These are phyloP conservation scores for Morus bassanus DNA, from an alignment of 2,797 vertebrate genomes.

Conservation along the genomic window DNA sequence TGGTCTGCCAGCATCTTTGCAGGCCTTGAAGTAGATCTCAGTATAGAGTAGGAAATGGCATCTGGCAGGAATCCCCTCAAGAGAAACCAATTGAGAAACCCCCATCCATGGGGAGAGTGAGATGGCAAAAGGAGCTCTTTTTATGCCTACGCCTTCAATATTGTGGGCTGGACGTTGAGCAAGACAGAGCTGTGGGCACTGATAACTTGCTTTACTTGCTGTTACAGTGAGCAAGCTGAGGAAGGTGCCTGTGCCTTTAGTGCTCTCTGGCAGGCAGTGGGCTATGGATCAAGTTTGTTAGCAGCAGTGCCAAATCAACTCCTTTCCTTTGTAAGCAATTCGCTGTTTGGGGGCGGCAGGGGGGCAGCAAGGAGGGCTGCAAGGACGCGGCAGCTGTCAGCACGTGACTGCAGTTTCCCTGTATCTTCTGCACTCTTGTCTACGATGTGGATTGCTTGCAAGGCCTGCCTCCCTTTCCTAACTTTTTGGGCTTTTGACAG, in stretches of 20 bases:
- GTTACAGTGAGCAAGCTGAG: neutral
- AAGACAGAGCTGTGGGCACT: neutral
- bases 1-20: neutral
- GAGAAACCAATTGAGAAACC: neutral
- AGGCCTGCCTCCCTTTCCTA: neutral
- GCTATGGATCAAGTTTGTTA: neutral
- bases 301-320: neutral
- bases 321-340: neutral
- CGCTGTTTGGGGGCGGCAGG: neutral
- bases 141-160: rapidly evolving
- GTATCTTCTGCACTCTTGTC: too few relatives aligned
- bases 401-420: neutral
- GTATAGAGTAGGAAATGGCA: neutral
- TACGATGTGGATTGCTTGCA: rapidly evolving
- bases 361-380: neutral
- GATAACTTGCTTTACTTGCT: too few relatives aligned
- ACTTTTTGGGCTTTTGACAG: neutral
- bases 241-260: neutral
- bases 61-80: neutral
- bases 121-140: neutral
- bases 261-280: neutral
- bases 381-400: neutral
- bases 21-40: neutral
- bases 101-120: neutral
- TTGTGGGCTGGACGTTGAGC: neutral